Conservation (phyloP, 2,113 vertebrate species). For the Merops nubicus region DNA sequence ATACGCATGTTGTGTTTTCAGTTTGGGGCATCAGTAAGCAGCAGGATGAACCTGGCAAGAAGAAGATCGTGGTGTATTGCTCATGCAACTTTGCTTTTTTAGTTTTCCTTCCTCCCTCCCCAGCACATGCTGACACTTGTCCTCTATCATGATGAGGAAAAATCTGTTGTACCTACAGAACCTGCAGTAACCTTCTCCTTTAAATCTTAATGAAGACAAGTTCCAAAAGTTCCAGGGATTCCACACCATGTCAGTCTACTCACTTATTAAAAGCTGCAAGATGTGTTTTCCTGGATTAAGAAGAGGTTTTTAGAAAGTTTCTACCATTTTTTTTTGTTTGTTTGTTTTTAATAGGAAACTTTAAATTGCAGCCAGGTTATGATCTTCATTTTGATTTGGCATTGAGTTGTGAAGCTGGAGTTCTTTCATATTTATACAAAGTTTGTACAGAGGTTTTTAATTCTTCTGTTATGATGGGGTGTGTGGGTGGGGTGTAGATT, state of each 20-base stretch:
- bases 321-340: background rate
- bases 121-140: background rate
- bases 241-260: background rate
- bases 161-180: background rate
- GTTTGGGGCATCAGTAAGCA: background rate
- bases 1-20: background rate
- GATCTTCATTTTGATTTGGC: background rate
- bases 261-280: background rate
- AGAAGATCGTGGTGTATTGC: background rate
- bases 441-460: background rate
- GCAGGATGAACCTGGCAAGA: background rate
- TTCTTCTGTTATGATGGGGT: accelerated
- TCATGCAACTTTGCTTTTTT: accelerated
- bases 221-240: background rate
- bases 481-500: background rate
- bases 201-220: background rate
- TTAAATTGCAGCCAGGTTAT: background rate
- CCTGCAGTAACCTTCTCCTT: background rate
- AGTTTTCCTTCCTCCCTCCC: background rate
- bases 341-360: no score
- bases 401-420: background rate
- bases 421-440: background rate
- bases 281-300: background rate
- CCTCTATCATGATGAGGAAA: background rate
- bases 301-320: background rate